Base-by-base conservation (phyloP, 1,140 invertebrate genomes). In the Apolygus lucorum region DNA sequence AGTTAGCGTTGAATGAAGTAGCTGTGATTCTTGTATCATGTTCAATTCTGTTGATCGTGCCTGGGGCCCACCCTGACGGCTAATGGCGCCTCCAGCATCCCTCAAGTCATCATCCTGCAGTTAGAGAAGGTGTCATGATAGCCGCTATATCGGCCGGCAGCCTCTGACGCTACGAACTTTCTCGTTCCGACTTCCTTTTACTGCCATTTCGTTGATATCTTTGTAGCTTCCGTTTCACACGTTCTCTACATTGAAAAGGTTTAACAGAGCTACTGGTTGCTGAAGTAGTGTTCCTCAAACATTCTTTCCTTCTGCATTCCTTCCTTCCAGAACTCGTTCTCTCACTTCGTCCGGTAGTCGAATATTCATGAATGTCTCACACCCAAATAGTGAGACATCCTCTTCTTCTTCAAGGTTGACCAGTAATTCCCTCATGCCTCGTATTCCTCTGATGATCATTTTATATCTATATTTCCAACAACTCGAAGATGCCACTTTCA, bases 1-100 rank as follows among this genome's bases (percentile, higher is more conserved):
- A 59, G 54, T 24, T 59, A 21, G 22, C 11, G 11, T 11, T 24
- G 54, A 59, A 59, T 59, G 54, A 59, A 59, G 54, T 59, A 59
- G 54, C 54, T 59, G 54, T 59, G 54, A 59, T 59, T 59, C 54
- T 59, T 21, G 54, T 59, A 59, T 59, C 54, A 59, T 59, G 54
- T 59, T 59, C 22, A 24, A 59, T 59, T 59, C 22, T 21, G 8
- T 17, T 11, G 22, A 59, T 17, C 54, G 54, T 59, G 54, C 54
- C 54, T n/a, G 54, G 8, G 22, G 54, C 54, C 54, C 54, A 59
- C 54, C 54, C 54, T 4, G 22, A 21, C 54, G 4, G 11, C 54
- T 59, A 59, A 59, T 14, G 54, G 54, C 54, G 54, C 22, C 54
- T 59, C 54, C 22, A 4, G 8, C 54, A 24, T 59, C 4, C 34